Base-by-base conservation (phyloP, 2,113 vertebrate species). In the Amphilophus citrinellus region DNA sequence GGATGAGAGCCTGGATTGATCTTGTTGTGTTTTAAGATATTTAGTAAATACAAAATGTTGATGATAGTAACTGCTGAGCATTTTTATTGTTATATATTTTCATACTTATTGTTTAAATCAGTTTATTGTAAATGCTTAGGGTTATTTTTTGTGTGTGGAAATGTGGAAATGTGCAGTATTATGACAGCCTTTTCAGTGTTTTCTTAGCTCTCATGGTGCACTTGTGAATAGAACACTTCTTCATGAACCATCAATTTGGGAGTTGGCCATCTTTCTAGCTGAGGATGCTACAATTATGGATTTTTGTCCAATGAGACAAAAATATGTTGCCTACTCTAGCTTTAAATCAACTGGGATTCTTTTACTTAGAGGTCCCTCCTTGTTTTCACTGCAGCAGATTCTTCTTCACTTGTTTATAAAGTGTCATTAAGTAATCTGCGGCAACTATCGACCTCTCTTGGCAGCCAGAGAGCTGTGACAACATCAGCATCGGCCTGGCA, bases 361-460 rank as follows among this genome's bases (percentile, higher is more conserved):
- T 39, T 80, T 22, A 61, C 87, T 62, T 15, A 11, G 50, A 80
- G 71, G 79, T 17, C 30, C 24, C 32, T 61, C 15, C 77, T 37
- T 58, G 62, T 71, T 77, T 62, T 56, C 71, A 17, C 24, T 71
- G 61, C 37, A 61, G 66, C 63, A 78, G 9, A 62, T 58, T 82
- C 37, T 61, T 83, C 47, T 76, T 63, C 11, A 30, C 47, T 59
- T 53, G 80, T 86, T 84, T 84, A 58, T 78, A 39, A 84, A 89
- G 79, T 68, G n/a, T 42, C 7, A 3, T 65, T 53, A 60, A 76
- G 75, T 76, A 58, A 85, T 85, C 42, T 32, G 30, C 17, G 32
- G 47, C 77, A 60, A 84, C 77, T 59, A 37, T 73, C 4, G 35
- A 71, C 68, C 57, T 78, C 57, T 60, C 7, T 17, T 71, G 80